phyloP scores from a whole-genome alignment of 2,888 invertebrate genomes.

The Chalcis sispes region DNA sequence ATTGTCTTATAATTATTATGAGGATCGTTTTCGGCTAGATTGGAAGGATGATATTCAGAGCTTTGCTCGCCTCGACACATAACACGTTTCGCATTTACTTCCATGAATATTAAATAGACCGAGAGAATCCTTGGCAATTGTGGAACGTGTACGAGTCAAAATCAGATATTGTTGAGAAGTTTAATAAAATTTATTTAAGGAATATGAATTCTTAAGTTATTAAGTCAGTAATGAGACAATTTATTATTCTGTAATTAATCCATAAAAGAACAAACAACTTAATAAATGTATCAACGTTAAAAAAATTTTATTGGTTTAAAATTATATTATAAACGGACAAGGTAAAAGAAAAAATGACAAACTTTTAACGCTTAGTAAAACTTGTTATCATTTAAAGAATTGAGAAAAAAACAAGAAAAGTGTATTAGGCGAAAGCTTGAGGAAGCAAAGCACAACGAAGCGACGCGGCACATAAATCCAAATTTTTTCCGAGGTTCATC shows the following conservation, averaged over 20 bases:
- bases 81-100: background rate
- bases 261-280: no score
- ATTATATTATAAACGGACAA: no score
- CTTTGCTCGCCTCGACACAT: background rate
- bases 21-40: background rate
- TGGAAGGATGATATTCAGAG: background rate
- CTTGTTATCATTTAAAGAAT: background rate
- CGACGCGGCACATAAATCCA: constrained; percentile 15
- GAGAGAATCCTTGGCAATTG: constrained; percentile 4
- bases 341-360: constrained; percentile 1
- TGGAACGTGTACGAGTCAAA: background rate
- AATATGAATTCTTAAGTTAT: background rate
- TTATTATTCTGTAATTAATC: no score
- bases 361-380: background rate
- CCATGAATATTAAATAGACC: constrained; percentile 38
- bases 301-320: no score
- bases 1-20: no score
- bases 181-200: background rate
- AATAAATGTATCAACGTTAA: no score
- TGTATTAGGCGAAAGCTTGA: background rate
- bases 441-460: background rate
- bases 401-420: background rate
- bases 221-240: background rate
- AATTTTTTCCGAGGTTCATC: background rate
- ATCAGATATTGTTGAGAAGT: background rate